Base-by-base conservation (phyloP, 2,888 invertebrate species). In the Malthinus seriepunctatus region DNA sequence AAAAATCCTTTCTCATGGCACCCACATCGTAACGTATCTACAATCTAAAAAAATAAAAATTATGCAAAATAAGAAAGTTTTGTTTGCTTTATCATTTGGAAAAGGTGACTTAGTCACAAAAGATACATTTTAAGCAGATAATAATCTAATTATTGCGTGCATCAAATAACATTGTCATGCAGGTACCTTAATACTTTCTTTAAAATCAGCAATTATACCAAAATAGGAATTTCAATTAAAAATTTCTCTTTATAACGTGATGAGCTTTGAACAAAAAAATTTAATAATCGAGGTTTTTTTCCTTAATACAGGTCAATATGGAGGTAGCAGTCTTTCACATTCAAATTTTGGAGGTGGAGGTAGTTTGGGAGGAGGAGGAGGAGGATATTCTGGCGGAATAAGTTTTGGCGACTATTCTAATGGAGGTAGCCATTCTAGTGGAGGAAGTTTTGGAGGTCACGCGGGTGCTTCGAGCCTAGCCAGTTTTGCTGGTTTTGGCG, bases 401-500 rank as follows among this genome's bases (percentile, higher is more conserved):
- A 3, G 9, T 15, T 15, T n/a, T 15, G 12, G 15, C n/a, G 14
- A 23, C 23, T 5, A n/a, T 8, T 9, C 12, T 12, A 42, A 14
- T 1, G 10, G 10, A 15, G 12, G 14, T 1, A 31, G 47, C 9
- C 32, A 47, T 32, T 38, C 38, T 35, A 46, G 54, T 32, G 54
- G 53, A 14, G 35, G 12, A 37, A 32, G 56, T 14, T 34, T 55
- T 35, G 56, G 51, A 7, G 53, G 51, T 51, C 48, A 42, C 37
- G 51, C 57, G 11, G 45, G 44, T 15, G 62, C 57, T 12, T 50
- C 38, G 5, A 42, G 48, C 34, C 33, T 62, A 10, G 52, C 50
- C 8, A 57, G 52, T 8, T 39, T 51, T 12, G 60, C 51, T 9
- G 42, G 50, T 8, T 45, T 54, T 35, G 57, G 57, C n/a, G 53